Percentiles rank a stretch among this genome's conserved stretches.
Conservation (phyloP, 2,113 vertebrate genomes). For the Donacobius atricapilla region DNA sequence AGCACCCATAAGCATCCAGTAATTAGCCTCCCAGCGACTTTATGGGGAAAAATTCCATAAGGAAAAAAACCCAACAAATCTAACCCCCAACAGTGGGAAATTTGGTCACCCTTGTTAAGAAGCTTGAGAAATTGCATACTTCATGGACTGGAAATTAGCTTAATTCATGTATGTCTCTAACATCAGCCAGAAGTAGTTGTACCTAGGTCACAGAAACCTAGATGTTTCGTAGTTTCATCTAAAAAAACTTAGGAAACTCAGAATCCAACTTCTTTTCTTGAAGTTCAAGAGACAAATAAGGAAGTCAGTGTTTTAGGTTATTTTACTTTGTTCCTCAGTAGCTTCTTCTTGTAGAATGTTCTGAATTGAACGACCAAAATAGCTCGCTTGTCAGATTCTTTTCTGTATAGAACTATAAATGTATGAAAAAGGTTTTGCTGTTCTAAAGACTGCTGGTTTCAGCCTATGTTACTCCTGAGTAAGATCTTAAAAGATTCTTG, state of each 20-base stretch:
- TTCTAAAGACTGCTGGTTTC: not conserved
- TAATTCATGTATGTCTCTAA: not conserved
- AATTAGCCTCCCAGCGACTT: too few relatives aligned
- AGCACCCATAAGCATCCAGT: too few relatives aligned
- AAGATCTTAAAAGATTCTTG: not conserved
- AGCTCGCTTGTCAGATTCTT: not conserved
- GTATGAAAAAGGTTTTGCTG: not conserved
- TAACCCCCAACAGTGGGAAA: too few relatives aligned
- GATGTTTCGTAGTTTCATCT: not conserved
- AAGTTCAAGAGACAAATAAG: not conserved
- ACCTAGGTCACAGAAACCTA: not conserved
- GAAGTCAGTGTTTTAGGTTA: not conserved
- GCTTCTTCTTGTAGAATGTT: not conserved
- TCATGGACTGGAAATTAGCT: not conserved
- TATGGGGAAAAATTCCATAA: too few relatives aligned
- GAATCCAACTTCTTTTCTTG: not conserved
- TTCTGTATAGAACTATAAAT: not conserved
- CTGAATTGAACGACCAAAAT: not conserved
- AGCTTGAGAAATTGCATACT: not conserved
- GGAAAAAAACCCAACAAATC: too few relatives aligned
- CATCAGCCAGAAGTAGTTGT: not conserved
- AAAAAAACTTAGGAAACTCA: not conserved
- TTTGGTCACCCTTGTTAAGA: not conserved
- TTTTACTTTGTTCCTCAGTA: not conserved
- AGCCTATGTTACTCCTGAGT: not conserved